Evolutionary conservation across 2,888 invertebrate species (phyloP).

Genomic region (Archips crataeganus): DNA sequence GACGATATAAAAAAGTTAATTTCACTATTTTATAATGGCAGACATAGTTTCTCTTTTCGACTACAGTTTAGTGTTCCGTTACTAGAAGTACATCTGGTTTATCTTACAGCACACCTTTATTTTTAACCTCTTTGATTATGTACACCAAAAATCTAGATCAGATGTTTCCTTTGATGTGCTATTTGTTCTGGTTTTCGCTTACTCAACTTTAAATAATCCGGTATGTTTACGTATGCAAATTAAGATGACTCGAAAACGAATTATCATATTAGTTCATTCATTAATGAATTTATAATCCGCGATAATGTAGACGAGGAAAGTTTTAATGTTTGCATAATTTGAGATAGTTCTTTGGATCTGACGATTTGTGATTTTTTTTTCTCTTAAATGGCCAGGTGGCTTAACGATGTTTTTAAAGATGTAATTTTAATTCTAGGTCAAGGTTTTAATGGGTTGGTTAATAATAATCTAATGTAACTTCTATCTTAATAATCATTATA

Average conservation of each 20-base stretch:
- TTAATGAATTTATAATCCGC: conserved; percentile 23
- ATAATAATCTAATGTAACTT: neutral
- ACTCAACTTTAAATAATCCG: conserved; percentile 14
- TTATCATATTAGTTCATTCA: conserved; percentile 33
- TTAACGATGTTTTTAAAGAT: neutral
- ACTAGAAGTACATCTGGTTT: conserved; percentile 29
- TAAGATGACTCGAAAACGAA: conserved; percentile 10
- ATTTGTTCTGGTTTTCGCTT: conserved; percentile 22
- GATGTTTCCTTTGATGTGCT: conserved; percentile 25
- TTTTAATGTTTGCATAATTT: conserved; percentile 34
- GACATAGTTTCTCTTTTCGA: neutral
- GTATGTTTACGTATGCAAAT: conserved; percentile 32
- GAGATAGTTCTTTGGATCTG: neutral
- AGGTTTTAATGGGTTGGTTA: conserved; percentile 12
- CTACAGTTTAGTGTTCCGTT: conserved; percentile 5
- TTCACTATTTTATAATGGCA: conserved; percentile 8
- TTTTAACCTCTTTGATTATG: conserved; percentile 21
- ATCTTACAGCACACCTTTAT: conserved; percentile 24
- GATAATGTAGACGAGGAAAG: conserved; percentile 32
- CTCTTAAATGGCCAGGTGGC: conserved; percentile 1
- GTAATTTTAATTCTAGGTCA: conserved; percentile 24
- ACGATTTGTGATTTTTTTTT: conserved; percentile 5
- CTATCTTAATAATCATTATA: neutral
- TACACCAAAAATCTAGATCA: conserved; percentile 13
- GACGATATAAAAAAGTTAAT: conserved; percentile 12